Base-by-base conservation (phyloP, 30 jellyfish, hydroid and myxozoan genomes). In the Turritopsis rubra region DNA sequence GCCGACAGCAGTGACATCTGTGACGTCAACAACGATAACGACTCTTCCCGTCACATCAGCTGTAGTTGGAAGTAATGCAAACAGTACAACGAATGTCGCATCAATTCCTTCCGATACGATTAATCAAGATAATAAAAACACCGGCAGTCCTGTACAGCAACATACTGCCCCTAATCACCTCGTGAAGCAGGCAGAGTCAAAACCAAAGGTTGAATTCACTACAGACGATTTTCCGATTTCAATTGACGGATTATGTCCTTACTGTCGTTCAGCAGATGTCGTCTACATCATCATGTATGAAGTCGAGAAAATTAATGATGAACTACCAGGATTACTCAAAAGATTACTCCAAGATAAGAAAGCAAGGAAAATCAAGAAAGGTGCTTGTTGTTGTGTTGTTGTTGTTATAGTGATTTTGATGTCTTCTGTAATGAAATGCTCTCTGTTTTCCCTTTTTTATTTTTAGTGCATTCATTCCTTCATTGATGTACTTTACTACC, bases 171-270 rank as follows among this genome's bases (percentile, higher is more conserved):
- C 77, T 68, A 22, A 23, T 0, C 77, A 68, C 30, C 28, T 19
- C 30, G 28, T 68, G 30, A 68, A 68, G 77, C 31, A 27, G 28
- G 77, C 77, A 19, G 31, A 68, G 30, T 23, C 1, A 68, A 68
- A 27, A n/a, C 30, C 71, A 16, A 60, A 80, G 83, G 78, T 72
- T 21, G 82, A 65, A 1, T 89, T 76, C 72, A 90, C 88, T 21
- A 84, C 97, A 9, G 91, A 53, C 1, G 97, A 91, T 75, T 92
- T 88, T 82, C 98, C 98, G 22, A 93, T 92, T 23, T 92, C 98
- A 18, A 75, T 77, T 53, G 94, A 88, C 66, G 98, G 98, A 23
- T 13, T 84, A 1, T 92, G 98, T 65, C 98, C 98, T 1, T 85
- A 92, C 79, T 92, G 98, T 75, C 71, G 85, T 60, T 87, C 98